phyloP scores from a whole-genome alignment of 2,888 invertebrate species.

The Biston betularia region DNA sequence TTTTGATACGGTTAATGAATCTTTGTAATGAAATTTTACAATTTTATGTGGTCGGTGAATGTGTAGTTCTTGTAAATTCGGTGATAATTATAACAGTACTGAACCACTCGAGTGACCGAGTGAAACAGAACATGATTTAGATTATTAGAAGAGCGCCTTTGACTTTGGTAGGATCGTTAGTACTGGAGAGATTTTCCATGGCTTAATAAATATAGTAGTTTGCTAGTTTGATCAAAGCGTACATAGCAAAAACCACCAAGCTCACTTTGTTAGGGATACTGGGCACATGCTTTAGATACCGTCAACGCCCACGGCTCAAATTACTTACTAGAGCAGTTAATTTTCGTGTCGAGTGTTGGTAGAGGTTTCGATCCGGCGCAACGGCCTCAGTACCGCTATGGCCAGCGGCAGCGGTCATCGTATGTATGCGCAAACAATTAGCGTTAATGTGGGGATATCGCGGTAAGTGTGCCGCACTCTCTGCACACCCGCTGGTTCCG shows the following conservation, averaged over 20 bases:
- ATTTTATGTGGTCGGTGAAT: slow-evolving; percentile 5
- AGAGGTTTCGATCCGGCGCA: not conserved
- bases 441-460: slow-evolving; percentile 18
- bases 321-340: not conserved
- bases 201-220: no score
- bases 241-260: no score
- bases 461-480: slow-evolving; percentile 17
- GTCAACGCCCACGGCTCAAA: not conserved
- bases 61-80: not conserved
- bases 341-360: not conserved
- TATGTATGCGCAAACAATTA: slow-evolving; percentile 22
- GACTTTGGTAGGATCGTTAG: no score
- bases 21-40: slow-evolving; percentile 6
- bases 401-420: slow-evolving; percentile 12
- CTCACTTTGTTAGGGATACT: no score
- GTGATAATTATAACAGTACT: slow-evolving; percentile 1
- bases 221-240: no score
- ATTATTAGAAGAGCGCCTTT: no score
- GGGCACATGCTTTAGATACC: not conserved
- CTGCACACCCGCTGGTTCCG: slow-evolving; percentile 4
- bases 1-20: slow-evolving; percentile 11
- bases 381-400: slow-evolving; percentile 14
- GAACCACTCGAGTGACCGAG: not conserved
- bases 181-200: no score
- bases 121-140: not conserved